A percentile compares a stretch with the other conserved stretches of the same genome.
phyloP scores from a whole-genome alignment of 2,797 vertebrate genomes.

The Gorsachius magnificus region DNA sequence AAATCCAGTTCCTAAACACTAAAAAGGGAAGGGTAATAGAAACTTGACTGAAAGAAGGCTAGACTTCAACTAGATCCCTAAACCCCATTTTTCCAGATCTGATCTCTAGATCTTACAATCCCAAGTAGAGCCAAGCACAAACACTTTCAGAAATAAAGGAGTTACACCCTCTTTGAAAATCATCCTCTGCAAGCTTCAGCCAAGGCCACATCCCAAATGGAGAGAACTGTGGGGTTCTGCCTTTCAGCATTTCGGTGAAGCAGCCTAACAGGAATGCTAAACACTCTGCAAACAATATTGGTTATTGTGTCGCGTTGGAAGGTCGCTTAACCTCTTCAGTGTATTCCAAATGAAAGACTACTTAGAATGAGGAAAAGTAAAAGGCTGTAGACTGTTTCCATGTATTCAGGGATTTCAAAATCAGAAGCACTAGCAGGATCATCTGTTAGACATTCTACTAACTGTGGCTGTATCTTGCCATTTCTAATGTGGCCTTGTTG shows the following conservation, averaged over 20 bases:
- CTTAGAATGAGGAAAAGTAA: not conserved
- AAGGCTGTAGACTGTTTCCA: not conserved
- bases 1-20: not conserved
- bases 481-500: not conserved
- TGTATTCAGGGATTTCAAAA: not conserved
- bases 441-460: not conserved
- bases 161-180: not conserved
- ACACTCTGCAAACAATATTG: not conserved
- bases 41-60: not conserved
- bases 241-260: not conserved
- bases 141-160: not conserved
- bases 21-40: not conserved
- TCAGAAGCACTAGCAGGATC: not conserved
- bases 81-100: not conserved
- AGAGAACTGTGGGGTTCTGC: not conserved
- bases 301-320: not conserved
- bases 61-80: not conserved
- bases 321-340: not conserved
- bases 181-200: not conserved
- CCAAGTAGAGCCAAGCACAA: not conserved
- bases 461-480: not conserved
- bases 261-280: not conserved
- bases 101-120: not conserved
- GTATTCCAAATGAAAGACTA: not conserved
- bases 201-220: not conserved